A percentile compares a stretch with the other conserved stretches of the same genome.
phyloP scores from a whole-genome alignment of 23 tunicate species.

The Halocynthia aurantium region DNA sequence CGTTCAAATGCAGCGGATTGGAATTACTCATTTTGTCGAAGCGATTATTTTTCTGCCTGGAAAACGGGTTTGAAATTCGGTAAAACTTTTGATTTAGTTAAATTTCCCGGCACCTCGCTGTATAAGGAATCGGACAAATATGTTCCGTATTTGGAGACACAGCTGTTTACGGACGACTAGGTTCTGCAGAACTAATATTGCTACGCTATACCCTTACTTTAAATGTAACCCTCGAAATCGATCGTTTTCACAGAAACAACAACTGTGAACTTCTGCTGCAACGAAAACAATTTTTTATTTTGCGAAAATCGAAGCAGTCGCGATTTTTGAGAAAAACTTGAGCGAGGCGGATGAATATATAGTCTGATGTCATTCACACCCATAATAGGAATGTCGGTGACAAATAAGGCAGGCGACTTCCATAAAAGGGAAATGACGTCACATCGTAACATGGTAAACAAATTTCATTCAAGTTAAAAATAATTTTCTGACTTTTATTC shows the following conservation, averaged over 20 bases:
- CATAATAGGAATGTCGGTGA: constrained; percentile 56
- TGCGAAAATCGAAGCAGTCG: no score
- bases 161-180: constrained; percentile 41
- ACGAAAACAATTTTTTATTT: no score
- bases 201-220: background rate
- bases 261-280: no score
- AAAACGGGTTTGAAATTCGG: background rate
- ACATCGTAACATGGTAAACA: background rate
- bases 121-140: constrained; percentile 1
- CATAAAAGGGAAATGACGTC: constrained; percentile 60
- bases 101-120: constrained; percentile 25
- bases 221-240: no score
- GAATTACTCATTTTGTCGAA: background rate
- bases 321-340: background rate
- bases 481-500: background rate
- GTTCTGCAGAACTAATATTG: constrained; percentile 6
- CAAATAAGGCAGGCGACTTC: constrained; percentile 41
- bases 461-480: background rate
- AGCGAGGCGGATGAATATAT: constrained; percentile 65
- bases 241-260: no score
- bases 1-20: background rate
- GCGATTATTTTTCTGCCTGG: background rate
- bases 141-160: constrained; percentile 73
- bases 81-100: background rate
- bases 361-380: constrained; percentile 18